phyloP scores from a whole-genome alignment of 1,140 invertebrate species.

The Zaprionus capensis region DNA sequence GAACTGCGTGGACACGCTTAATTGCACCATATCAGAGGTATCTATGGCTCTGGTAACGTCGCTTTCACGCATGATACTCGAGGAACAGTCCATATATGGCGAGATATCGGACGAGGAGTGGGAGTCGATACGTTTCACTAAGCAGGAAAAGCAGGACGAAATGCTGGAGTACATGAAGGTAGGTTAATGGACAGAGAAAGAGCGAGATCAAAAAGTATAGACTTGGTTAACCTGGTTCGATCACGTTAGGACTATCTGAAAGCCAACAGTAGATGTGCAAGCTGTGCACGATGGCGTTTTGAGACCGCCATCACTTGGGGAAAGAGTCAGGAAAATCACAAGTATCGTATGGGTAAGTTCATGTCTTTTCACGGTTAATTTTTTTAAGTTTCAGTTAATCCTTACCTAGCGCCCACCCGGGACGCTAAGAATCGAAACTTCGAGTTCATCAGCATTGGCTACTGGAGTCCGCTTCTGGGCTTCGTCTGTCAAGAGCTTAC shows the following conservation, averaged over 20 bases:
- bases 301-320: constrained; percentile 81
- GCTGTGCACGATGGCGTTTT: constrained; percentile 84
- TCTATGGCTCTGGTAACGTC: constrained; percentile 87
- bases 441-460: constrained; percentile 87
- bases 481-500: constrained; percentile 88
- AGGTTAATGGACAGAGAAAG: not conserved
- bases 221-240: not conserved
- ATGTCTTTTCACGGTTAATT: no score
- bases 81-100: constrained; percentile 88
- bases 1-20: constrained; percentile 63
- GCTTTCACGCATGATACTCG: constrained; percentile 87
- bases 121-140: constrained; percentile 89
- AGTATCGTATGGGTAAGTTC: constrained; percentile 44
- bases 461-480: constrained; percentile 90
- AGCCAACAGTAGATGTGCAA: constrained; percentile 88
- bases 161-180: constrained; percentile 86
- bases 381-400: not conserved
- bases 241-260: constrained; percentile 65
- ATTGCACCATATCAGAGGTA: constrained; percentile 86
- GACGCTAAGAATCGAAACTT: constrained; percentile 69
- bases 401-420: constrained; percentile 36
- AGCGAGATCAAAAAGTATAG: not conserved
- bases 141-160: constrained; percentile 87
- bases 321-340: constrained; percentile 73
- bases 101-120: constrained; percentile 92